phyloP scores from a whole-genome alignment of 1,140 invertebrate genomes.

The Euura saliciscinereae region DNA sequence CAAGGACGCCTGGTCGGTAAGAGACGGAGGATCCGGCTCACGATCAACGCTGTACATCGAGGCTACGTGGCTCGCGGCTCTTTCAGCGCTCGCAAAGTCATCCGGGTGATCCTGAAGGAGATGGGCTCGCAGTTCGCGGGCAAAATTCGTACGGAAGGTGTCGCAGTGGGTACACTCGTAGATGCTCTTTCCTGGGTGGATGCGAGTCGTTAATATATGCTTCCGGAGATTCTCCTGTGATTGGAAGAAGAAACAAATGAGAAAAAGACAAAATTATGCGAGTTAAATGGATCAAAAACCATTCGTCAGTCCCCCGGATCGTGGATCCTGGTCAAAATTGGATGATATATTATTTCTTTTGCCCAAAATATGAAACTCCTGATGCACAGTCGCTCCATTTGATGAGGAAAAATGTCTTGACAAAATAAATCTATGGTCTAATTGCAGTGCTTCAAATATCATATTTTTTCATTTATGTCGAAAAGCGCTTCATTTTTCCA shows the following conservation, averaged over 20 bases:
- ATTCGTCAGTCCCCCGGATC: no score
- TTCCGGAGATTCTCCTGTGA: slow-evolving; percentile 85
- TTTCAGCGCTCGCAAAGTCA: slow-evolving; percentile 51
- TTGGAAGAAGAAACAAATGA: slow-evolving; percentile 12
- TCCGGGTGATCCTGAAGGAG: slow-evolving; percentile 64
- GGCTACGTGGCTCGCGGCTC: slow-evolving; percentile 55
- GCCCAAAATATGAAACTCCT: no score
- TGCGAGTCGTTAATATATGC: slow-evolving; percentile 79
- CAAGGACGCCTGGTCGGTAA: slow-evolving; percentile 43
- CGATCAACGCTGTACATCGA: slow-evolving; percentile 11
- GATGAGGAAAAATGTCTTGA: no score
- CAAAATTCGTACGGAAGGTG: slow-evolving; percentile 67
- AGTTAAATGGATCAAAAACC: no score
- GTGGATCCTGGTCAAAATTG: no score
- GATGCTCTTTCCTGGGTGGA: slow-evolving; percentile 76
- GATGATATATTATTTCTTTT: no score
- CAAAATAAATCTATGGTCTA: no score
- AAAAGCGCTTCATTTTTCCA: no score
- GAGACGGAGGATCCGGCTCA: slow-evolving; percentile 31
- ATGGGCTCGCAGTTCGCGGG: slow-evolving; percentile 72
- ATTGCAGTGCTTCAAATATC: no score
- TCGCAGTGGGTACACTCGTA: slow-evolving; percentile 76
- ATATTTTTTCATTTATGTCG: no score
- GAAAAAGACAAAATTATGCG: background rate
- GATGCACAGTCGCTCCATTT: no score